Conservation (phyloP, 2,888 invertebrate species). For the Onthophagus sagittarius region DNA sequence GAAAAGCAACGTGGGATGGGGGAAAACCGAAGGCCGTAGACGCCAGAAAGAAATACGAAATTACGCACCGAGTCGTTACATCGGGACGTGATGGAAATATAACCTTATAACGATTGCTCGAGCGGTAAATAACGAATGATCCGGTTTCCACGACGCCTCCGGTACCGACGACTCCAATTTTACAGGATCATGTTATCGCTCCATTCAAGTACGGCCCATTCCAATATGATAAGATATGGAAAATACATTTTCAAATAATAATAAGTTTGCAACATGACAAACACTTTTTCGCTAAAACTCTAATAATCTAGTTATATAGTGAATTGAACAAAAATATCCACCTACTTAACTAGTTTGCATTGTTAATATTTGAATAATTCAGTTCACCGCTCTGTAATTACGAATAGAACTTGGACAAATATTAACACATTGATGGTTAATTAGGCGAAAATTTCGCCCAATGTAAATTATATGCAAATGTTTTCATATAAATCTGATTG, state of each 20-base stretch:
- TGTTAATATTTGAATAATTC: neutral
- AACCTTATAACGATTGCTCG: constrained; percentile 40
- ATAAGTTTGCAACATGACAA: too few relatives aligned
- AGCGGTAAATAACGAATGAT: constrained; percentile 40
- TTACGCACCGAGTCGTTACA: constrained; percentile 24
- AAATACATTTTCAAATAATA: neutral
- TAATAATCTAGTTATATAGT: too few relatives aligned
- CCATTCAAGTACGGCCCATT: neutral
- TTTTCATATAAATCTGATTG: neutral
- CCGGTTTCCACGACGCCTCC: constrained; percentile 31
- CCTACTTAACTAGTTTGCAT: neutral
- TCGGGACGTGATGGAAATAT: constrained; percentile 38
- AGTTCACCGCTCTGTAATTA: neutral
- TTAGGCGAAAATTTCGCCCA: neutral
- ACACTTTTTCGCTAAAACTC: too few relatives aligned
- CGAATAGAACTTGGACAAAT: neutral
- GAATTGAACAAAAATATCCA: neutral
- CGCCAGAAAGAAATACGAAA: constrained; percentile 6
- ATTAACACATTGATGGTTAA: neutral
- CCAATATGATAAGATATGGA: neutral
- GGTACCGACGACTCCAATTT: constrained; percentile 8
- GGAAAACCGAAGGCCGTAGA: neutral
- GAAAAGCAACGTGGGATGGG: neutral
- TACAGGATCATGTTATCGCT: neutral
- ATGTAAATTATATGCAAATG: neutral